Evolutionary conservation across 37 sponge, comb jelly and placozoan genomes (phyloP).

Genomic region (Lycopodina hypogea): DNA sequence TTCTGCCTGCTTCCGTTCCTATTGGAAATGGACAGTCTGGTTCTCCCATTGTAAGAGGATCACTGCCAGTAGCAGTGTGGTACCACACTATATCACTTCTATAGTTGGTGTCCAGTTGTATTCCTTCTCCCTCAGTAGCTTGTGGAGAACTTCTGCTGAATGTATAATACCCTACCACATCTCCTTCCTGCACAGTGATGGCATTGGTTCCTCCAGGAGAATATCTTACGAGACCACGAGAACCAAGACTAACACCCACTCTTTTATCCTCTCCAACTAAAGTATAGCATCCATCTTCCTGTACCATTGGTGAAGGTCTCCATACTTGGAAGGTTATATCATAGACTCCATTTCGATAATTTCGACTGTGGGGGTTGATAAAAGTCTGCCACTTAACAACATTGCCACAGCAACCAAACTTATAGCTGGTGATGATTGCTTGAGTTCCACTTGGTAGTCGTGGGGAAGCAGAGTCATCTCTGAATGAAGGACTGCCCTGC

Average conservation of each 20-base stretch:
- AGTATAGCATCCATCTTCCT: conserved; percentile 15
- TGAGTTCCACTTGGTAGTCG: not conserved
- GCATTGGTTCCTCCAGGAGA: not conserved
- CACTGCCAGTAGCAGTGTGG: not conserved
- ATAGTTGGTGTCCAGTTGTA: not conserved
- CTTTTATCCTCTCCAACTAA: conserved; percentile 24
- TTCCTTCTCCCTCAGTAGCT: not conserved
- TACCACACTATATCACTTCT: conserved; percentile 10
- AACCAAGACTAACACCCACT: not conserved
- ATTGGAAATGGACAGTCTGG: conserved; percentile 16
- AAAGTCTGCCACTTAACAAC: not conserved
- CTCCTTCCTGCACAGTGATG: conserved; percentile 39
- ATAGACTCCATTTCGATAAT: conserved; percentile 12
- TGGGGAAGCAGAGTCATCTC: not conserved
- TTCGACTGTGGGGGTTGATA: conserved; percentile 7
- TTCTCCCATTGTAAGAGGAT: not conserved
- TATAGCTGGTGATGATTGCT: conserved; percentile 19
- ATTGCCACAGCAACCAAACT: conserved; percentile 12
- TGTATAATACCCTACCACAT: conserved; percentile 40
- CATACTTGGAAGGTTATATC: conserved; percentile 47
- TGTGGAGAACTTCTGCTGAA: not conserved
- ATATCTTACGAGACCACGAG: not conserved
- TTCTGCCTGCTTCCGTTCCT: conserved; percentile 1
- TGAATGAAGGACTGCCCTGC: not conserved
- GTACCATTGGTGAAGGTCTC: conserved; percentile 27